Evolutionary conservation across 2,888 invertebrate species (phyloP).

Genomic region (Molanna angustata): DNA sequence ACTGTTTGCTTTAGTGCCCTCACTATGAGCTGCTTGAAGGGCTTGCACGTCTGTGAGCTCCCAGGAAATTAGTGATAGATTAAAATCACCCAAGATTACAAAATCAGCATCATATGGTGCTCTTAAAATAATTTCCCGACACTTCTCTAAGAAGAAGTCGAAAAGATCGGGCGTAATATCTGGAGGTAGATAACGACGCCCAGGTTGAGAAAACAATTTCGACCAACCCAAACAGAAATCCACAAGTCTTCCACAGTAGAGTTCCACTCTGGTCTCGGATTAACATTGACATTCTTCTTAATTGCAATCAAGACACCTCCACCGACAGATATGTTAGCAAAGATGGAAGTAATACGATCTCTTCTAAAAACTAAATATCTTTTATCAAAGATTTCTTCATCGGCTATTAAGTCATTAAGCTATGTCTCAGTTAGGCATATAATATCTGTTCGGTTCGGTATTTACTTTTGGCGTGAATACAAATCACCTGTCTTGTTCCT

Average conservation of each 20-base stretch:
- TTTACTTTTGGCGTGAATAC: no score
- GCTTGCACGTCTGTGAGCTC: background rate
- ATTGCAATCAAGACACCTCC: background rate
- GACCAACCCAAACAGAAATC: background rate
- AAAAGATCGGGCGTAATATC: background rate
- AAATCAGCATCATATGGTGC: background rate
- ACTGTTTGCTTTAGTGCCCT: background rate
- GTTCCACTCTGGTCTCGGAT: background rate
- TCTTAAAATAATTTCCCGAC: background rate
- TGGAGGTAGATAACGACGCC: background rate
- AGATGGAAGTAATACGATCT: background rate
- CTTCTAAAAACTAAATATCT: background rate
- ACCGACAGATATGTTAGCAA: background rate
- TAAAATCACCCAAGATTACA: background rate
- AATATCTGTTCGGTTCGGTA: no score
- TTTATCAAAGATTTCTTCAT: background rate
- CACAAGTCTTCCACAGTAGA: background rate
- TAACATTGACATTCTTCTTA: background rate
- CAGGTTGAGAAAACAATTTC: background rate
- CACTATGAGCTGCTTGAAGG: background rate
- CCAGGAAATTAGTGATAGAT: no score
- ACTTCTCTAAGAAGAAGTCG: background rate
- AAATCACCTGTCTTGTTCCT: no score
- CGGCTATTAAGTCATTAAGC: background rate
- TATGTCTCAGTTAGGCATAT: constrained; percentile 1